Conservation (phyloP, 1,140 invertebrate genomes). For the Formica exsecta region DNA sequence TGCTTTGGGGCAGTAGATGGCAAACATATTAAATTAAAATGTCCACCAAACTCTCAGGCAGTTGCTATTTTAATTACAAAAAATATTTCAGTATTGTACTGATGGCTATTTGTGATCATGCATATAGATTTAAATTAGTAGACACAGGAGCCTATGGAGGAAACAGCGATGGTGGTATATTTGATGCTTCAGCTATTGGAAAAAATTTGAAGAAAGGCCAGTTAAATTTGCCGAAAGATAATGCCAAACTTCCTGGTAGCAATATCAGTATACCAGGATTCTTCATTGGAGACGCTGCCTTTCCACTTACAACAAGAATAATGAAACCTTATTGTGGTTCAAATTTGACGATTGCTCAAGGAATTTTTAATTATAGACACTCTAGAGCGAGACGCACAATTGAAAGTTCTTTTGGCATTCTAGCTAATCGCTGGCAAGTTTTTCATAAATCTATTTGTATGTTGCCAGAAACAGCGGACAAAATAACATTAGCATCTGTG, state of each 20-base stretch:
- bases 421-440: not conserved
- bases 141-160: not conserved
- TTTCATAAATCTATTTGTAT: conserved; percentile 11
- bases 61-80: conserved; percentile 12
- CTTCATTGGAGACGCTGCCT: not conserved
- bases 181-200: not conserved
- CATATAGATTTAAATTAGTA: conserved; percentile 4
- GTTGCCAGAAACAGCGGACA: conserved; percentile 4
- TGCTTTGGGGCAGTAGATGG: not conserved
- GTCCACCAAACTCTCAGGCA: not conserved
- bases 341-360: not conserved
- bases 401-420: not conserved
- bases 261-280: conserved; percentile 10
- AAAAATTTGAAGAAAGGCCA: not conserved
- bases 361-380: conserved; percentile 10
- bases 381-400: conserved; percentile 17
- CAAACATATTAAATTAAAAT: not conserved
- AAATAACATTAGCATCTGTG: not conserved
- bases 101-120: not conserved
- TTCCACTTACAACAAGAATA: not conserved
- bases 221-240: conserved; percentile 8
- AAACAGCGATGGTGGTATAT: conserved; percentile 1
- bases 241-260: not conserved
- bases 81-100: conserved; percentile 3
- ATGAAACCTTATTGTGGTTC: not conserved